Conservation (phyloP, 2,797 vertebrate genomes). For the Jordanella pulchra region DNA sequence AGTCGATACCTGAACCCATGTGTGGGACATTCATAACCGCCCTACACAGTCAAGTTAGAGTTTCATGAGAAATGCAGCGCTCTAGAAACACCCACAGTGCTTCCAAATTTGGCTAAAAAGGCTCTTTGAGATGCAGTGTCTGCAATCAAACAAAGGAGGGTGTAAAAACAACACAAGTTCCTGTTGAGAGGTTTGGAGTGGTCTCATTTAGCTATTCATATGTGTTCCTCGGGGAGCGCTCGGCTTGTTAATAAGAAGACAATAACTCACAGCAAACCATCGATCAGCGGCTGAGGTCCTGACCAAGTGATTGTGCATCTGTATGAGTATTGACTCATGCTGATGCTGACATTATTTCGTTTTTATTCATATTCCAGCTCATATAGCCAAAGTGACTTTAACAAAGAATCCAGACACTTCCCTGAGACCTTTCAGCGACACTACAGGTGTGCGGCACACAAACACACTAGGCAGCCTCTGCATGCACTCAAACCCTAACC, state of each 20-base stretch:
- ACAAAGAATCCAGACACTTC: conserved; percentile 69
- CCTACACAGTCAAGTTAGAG: conserved; percentile 65
- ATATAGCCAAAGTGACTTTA: conserved; percentile 61
- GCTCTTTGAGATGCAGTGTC: conserved; percentile 64
- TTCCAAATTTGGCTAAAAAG: conserved; percentile 75
- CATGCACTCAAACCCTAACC: conserved; percentile 30
- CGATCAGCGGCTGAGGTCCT: conserved; percentile 69
- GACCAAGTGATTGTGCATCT: conserved; percentile 75
- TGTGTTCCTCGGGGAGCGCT: conserved; percentile 74
- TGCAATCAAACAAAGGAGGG: conserved; percentile 71
- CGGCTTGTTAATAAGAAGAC: conserved; percentile 76
- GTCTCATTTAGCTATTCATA: conserved; percentile 77
- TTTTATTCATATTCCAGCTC: conserved; percentile 77
- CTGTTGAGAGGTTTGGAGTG: conserved; percentile 70
- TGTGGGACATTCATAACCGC: conserved; percentile 62
- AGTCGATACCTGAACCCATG: conserved; percentile 67
- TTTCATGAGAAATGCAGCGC: conserved; percentile 66
- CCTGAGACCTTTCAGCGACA: conserved; percentile 71
- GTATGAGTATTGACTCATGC: conserved; percentile 75
- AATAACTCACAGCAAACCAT: conserved; percentile 79
- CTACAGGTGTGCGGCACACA: conserved; percentile 66
- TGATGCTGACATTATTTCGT: conserved; percentile 80
- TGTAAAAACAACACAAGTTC: conserved; percentile 72
- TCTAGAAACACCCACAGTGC: conserved; percentile 73
- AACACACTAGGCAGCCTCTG: conserved; percentile 26